phyloP scores from a whole-genome alignment of 2,113 vertebrate genomes.

The Hipposideros armiger region DNA sequence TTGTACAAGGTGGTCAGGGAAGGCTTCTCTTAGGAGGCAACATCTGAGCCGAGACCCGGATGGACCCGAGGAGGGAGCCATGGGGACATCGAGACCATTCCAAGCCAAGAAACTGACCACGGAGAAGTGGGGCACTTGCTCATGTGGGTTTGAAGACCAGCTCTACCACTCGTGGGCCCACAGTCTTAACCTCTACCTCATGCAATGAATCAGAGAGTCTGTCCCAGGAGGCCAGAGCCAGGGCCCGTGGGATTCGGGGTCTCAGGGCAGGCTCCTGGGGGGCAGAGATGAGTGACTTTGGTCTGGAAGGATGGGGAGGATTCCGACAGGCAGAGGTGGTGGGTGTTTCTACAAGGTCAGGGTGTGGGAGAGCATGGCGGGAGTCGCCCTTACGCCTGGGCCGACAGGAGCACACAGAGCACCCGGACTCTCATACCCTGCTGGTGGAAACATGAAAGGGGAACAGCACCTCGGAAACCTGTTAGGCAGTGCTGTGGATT shows the following conservation, averaged over 20 bases:
- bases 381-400: too few species aligned
- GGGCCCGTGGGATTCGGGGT: too few species aligned
- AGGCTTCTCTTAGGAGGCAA: too few species aligned
- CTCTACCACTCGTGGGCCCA: neutral
- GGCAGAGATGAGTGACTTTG: neutral
- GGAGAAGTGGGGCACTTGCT: neutral
- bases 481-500: neutral
- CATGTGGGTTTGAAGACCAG: neutral
- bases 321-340: neutral
- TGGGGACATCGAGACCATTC: neutral
- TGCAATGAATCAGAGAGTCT: neutral
- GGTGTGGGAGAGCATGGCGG: fast-evolving
- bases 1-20: neutral
- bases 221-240: too few species aligned
- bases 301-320: neutral
- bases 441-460: fast-evolving
- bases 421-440: fast-evolving
- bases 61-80: neutral
- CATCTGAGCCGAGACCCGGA: neutral
- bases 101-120: neutral
- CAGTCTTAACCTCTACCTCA: fast-evolving
- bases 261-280: too few species aligned
- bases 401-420: neutral
- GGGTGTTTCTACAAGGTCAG: neutral
- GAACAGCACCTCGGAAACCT: too few species aligned